phyloP scores from a whole-genome alignment of 2,113 vertebrate species.

The Ondatra zibethicus region DNA sequence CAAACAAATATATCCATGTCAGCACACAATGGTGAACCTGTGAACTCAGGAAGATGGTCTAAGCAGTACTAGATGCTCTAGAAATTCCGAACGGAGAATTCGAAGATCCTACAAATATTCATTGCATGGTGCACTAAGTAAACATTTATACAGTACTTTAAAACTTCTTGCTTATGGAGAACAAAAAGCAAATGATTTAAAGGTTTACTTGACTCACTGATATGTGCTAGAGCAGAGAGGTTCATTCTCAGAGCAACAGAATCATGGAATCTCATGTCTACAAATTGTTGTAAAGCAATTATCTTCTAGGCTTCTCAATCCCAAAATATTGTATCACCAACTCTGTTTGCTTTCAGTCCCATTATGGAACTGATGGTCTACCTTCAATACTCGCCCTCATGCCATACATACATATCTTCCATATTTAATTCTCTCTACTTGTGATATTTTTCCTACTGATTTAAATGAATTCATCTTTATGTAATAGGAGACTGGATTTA shows the following conservation, averaged over 20 bases:
- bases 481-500: background rate
- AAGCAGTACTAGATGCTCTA: background rate
- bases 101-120: background rate
- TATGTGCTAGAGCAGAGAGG: background rate
- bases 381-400: rapidly evolving
- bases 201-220: background rate
- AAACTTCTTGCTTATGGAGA: background rate
- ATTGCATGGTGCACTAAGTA: background rate
- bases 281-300: background rate
- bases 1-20: rapidly evolving
- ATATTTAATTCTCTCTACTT: background rate
- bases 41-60: background rate
- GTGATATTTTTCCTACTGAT: background rate
- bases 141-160: background rate
- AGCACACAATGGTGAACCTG: background rate
- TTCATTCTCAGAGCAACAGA: background rate
- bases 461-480: background rate
- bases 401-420: background rate
- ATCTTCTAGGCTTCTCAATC: background rate
- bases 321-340: background rate
- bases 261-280: background rate
- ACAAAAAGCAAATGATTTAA: background rate
- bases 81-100: background rate
- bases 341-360: background rate
- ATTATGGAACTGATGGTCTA: rapidly evolving